Conservation (phyloP, 2,888 invertebrate genomes). For the Drosophila monieri region DNA sequence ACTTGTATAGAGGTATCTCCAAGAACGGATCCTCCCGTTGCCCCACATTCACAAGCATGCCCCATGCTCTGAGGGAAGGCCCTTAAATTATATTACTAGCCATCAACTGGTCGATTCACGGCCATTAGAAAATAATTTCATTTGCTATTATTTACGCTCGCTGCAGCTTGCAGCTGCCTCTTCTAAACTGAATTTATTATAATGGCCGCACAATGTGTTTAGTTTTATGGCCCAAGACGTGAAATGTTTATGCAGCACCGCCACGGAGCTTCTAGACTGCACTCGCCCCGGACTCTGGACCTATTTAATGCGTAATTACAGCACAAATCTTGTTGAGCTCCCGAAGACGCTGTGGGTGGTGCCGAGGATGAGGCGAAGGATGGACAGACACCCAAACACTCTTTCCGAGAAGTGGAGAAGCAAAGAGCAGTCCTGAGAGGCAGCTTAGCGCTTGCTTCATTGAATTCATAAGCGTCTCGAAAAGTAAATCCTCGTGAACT, state of each 20-base stretch:
- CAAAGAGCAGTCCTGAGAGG: constrained; percentile 35
- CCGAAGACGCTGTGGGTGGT: constrained; percentile 12
- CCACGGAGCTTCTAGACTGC: constrained; percentile 34
- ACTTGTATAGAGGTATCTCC: background rate
- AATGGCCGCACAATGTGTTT: constrained; percentile 70
- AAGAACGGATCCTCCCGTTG: too few species aligned
- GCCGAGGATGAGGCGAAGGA: background rate
- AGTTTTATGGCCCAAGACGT: constrained; percentile 68
- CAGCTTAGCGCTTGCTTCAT: constrained; percentile 67
- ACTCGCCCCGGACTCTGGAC: constrained; percentile 35
- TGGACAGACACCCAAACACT: constrained; percentile 32
- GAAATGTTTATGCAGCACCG: constrained; percentile 55
- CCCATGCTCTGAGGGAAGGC: background rate
- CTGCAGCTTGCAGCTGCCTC: constrained; percentile 46
- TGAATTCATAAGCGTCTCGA: constrained; percentile 65
- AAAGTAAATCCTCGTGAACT: constrained; percentile 48
- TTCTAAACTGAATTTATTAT: constrained; percentile 66
- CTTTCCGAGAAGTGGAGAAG: constrained; percentile 14
- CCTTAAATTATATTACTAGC: constrained; percentile 33
- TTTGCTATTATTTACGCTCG: constrained; percentile 32
- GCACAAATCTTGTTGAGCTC: constrained; percentile 53
- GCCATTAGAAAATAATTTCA: constrained; percentile 38
- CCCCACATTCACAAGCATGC: background rate
- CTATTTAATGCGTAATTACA: constrained; percentile 76
- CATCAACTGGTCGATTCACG: constrained; percentile 43